Percentiles rank a stretch among this genome's conserved stretches.
phyloP scores from a whole-genome alignment of 2,888 invertebrate species.

The Catotricha subobsoleta region DNA sequence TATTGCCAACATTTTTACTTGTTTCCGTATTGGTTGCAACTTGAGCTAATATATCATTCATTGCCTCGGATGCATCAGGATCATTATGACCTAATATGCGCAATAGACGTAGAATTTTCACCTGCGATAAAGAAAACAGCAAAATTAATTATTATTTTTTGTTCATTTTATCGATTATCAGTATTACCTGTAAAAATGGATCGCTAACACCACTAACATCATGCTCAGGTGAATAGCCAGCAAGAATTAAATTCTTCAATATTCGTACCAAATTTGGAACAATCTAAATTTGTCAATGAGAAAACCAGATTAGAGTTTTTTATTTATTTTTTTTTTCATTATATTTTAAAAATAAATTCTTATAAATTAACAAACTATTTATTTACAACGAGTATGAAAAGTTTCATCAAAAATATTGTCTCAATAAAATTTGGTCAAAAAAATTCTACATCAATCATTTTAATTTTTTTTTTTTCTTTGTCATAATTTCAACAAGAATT shows the following conservation, averaged over 20 bases:
- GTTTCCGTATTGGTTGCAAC: conserved; percentile 99
- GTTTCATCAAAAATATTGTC: too few relatives aligned
- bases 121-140: conserved; percentile 34
- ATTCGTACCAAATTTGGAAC: conserved; percentile 97
- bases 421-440: too few relatives aligned
- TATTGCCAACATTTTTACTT: conserved; percentile 99
- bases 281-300: too few relatives aligned
- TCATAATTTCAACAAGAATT: too few relatives aligned
- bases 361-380: too few relatives aligned
- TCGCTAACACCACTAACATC: conserved; percentile 99
- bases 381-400: too few relatives aligned
- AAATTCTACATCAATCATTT: too few relatives aligned
- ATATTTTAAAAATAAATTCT: too few relatives aligned
- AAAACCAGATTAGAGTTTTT: too few relatives aligned
- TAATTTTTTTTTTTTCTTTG: too few relatives aligned
- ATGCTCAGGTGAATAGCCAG: conserved; percentile 98
- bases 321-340: too few relatives aligned
- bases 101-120: conserved; percentile 87
- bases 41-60: conserved; percentile 99
- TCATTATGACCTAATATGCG: conserved; percentile 93
- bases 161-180: background rate
- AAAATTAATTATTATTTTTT: background rate
- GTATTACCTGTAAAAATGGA: conserved; percentile 85
- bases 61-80: conserved; percentile 92
- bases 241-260: conserved; percentile 92